Evolutionary conservation across 2,888 invertebrate genomes (phyloP), one percentile per base, ranked within the genome.

Genomic region (Cylindroiulus punctatus): DNA sequence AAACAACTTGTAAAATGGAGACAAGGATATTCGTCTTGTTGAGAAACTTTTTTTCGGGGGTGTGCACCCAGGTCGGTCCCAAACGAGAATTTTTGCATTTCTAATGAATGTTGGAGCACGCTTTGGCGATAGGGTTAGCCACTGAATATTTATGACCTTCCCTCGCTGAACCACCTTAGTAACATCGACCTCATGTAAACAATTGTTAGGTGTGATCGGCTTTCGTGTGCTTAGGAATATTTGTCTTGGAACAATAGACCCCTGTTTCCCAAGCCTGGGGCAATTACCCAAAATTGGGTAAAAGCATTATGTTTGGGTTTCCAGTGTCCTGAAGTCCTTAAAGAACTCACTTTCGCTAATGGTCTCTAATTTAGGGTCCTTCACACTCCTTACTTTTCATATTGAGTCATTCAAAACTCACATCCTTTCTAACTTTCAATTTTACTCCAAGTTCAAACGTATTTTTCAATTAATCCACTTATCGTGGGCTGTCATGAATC

Each of bases 31-130:
- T 22, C 57, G 22, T 57, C 57, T 57, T 57, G 57, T 47, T 47
- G 47, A 17, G 17, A 47, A 47, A 10, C n/a, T 36, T 36, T 36
- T 36, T 36, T 36, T 36, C n/a, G 2, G 7, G 57, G 3, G n/a
- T 57, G 57, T n/a, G n/a, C 57, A 57, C 57, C 22, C 57, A 57
- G 57, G 57, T 57, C 57, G 5, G 57, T 57, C 57, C 17, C 57
- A 57, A n/a, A n/a, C 57, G 57, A n/a, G 57, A 57, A 57, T 57
- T 57, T 42, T 57, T 57, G 57, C 57, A 57, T 57, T 57, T 57
- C n/a, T 57, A 57, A 57, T 57, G 57, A 57, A 57, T 57, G 57
- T 57, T 5, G 57, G 57, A 57, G 57, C 57, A 57, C 19, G 57
- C 57, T 57, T 57, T 57, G 57, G n/a, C 57, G 19, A n/a, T 57